Evolutionary conservation across 1,140 invertebrate species (phyloP).

Genomic region (Melipona quadrifasciata): DNA sequence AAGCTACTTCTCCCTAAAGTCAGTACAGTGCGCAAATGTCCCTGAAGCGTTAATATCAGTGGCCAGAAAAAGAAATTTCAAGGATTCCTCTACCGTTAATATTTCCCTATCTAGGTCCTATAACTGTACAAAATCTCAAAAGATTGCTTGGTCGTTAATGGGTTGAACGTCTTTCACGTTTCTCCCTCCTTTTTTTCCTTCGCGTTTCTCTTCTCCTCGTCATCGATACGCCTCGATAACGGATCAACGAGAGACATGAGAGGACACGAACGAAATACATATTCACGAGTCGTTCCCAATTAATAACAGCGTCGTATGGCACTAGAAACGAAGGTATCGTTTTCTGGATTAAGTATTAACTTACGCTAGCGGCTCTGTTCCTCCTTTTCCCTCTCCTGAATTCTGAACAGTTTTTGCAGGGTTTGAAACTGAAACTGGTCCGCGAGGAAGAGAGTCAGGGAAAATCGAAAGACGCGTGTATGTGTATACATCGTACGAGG

Average conservation of each 20-base stretch:
- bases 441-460: too few relatives aligned
- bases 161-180: background rate
- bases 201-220: background rate
- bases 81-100: too few relatives aligned
- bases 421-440: background rate
- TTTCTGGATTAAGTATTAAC: background rate
- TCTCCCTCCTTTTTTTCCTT: background rate
- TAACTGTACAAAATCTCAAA: too few relatives aligned
- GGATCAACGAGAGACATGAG: background rate
- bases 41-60: too few relatives aligned
- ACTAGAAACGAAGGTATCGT: slow-evolving; percentile 11
- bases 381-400: background rate
- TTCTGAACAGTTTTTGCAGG: too few relatives aligned
- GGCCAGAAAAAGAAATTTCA: too few relatives aligned
- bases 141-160: too few relatives aligned
- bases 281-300: too few relatives aligned
- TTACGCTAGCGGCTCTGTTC: background rate
- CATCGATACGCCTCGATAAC: background rate
- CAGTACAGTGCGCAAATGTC: too few relatives aligned
- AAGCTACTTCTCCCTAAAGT: too few relatives aligned
- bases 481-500: too few relatives aligned
- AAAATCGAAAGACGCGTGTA: background rate
- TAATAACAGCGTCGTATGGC: background rate
- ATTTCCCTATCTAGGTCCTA: too few relatives aligned
- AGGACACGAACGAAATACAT: background rate